phyloP scores from a whole-genome alignment of 1,140 invertebrate genomes.

The Achroia grisella region DNA sequence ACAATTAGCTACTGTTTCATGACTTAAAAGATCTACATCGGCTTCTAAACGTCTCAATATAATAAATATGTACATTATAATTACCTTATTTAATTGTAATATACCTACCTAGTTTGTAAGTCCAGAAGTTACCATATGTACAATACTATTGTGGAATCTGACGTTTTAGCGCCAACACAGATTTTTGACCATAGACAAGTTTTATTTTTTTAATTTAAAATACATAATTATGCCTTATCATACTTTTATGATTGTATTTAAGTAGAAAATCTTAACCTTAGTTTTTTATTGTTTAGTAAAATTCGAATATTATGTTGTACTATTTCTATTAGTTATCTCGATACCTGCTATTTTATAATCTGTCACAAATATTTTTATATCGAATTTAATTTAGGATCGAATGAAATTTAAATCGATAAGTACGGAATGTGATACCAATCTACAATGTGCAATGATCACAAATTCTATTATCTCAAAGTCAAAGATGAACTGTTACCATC shows the following conservation, averaged over 20 bases:
- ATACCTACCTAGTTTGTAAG: constrained; percentile 17
- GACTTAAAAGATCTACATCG: constrained; percentile 4
- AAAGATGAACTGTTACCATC: constrained; percentile 44
- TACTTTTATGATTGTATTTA: constrained; percentile 25
- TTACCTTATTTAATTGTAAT: constrained; percentile 7
- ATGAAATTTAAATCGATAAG: too few relatives aligned
- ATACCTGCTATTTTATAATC: neutral
- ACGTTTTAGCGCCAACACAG: too few relatives aligned
- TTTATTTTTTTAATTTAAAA: too few relatives aligned
- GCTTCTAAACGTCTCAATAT: constrained; percentile 13
- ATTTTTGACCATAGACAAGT: too few relatives aligned
- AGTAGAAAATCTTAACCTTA: constrained; percentile 29
- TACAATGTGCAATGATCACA: too few relatives aligned
- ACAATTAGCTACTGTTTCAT: constrained; percentile 2
- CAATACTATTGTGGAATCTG: constrained; percentile 14
- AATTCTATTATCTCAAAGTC: too few relatives aligned
- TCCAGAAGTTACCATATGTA: constrained; percentile 31
- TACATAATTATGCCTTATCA: constrained; percentile 16
- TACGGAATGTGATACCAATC: too few relatives aligned
- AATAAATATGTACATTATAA: neutral
- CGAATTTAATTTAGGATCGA: too few relatives aligned
- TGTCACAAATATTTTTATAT: constrained; percentile 9
- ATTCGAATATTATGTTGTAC: constrained; percentile 7
- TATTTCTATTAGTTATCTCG: constrained; percentile 12
- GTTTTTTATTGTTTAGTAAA: constrained; percentile 17